Percentiles rank a stretch among this genome's conserved stretches.
phyloP scores from a whole-genome alignment of 2,113 vertebrate species.

The Eupsittula cactorum region DNA sequence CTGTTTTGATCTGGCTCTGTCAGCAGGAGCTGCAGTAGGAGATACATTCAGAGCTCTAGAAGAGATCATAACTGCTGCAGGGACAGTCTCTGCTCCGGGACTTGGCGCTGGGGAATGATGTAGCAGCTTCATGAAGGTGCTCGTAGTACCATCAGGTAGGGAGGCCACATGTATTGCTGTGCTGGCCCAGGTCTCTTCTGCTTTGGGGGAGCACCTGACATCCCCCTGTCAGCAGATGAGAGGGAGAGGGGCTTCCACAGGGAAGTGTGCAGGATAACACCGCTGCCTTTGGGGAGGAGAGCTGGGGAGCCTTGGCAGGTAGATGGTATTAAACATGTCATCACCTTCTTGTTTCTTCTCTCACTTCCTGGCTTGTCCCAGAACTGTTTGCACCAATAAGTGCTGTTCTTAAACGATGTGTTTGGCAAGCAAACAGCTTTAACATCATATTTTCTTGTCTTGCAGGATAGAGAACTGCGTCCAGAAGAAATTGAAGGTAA shows the following conservation, averaged over 20 bases:
- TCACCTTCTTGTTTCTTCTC: conserved; percentile 68
- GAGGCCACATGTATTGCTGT: not conserved
- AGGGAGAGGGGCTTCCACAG: not conserved
- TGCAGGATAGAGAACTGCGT: conserved; percentile 92
- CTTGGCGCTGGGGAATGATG: not conserved
- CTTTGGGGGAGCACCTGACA: not conserved
- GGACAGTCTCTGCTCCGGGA: not conserved
- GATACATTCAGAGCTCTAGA: not conserved
- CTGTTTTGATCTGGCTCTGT: not conserved
- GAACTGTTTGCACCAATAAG: not conserved
- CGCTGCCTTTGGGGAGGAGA: not conserved
- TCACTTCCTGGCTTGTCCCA: conserved; percentile 34
- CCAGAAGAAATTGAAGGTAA: conserved; percentile 97
- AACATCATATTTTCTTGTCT: conserved; percentile 57
- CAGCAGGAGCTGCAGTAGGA: not conserved
- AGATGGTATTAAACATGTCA: conserved; percentile 71
- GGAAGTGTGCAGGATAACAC: not conserved
- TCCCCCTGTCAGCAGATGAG: not conserved
- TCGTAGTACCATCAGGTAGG: not conserved
- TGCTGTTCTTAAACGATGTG: not conserved
- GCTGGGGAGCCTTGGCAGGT: conserved; percentile 5
- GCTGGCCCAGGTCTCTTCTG: not conserved
- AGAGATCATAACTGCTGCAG: not conserved
- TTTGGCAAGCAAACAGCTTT: not conserved
- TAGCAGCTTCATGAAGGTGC: not conserved